phyloP scores from a whole-genome alignment of 2,888 invertebrate species.

The Myopa tessellatipennis region DNA sequence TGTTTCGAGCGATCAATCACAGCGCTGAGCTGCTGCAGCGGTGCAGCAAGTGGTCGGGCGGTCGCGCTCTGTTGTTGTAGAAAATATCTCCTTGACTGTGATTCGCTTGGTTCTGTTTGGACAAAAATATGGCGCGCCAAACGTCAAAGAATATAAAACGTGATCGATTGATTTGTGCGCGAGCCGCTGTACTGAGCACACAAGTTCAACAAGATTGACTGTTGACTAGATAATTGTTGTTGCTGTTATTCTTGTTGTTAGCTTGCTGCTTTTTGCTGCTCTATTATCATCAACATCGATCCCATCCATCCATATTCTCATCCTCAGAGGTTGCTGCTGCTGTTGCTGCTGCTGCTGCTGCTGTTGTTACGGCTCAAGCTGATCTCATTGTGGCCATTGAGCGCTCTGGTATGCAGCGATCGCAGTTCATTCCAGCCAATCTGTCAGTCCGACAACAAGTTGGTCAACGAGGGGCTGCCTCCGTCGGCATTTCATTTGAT shows the following conservation, averaged over 20 bases:
- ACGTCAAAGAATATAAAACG: constrained; percentile 56
- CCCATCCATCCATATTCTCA: constrained; percentile 12
- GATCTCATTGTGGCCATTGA: constrained; percentile 20
- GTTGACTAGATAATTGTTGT: constrained; percentile 66
- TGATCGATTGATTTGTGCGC: constrained; percentile 66
- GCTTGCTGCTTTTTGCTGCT: constrained; percentile 34
- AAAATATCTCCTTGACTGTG: constrained; percentile 8
- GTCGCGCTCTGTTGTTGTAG: neutral
- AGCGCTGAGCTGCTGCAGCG: constrained; percentile 51
- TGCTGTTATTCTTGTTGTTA: constrained; percentile 42
- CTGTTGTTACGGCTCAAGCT: constrained; percentile 9
- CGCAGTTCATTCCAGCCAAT: constrained; percentile 56
- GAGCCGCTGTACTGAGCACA: constrained; percentile 48
- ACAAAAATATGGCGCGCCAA: constrained; percentile 43
- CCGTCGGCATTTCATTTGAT: constrained; percentile 62
- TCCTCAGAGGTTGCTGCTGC: neutral
- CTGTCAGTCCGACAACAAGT: constrained; percentile 59
- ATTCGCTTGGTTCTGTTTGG: constrained; percentile 25
- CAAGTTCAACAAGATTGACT: constrained; percentile 65
- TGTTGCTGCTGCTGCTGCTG: neutral
- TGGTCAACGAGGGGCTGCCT: constrained; percentile 42
- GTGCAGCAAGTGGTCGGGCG: constrained; percentile 35
- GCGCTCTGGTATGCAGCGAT: constrained; percentile 21
- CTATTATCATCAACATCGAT: constrained; percentile 46
- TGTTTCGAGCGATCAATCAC: constrained; percentile 66